These are phyloP conservation scores for Tetraodon nigroviridis DNA, from an alignment of 2,113 vertebrate species.

Conservation along the genomic window DNA sequence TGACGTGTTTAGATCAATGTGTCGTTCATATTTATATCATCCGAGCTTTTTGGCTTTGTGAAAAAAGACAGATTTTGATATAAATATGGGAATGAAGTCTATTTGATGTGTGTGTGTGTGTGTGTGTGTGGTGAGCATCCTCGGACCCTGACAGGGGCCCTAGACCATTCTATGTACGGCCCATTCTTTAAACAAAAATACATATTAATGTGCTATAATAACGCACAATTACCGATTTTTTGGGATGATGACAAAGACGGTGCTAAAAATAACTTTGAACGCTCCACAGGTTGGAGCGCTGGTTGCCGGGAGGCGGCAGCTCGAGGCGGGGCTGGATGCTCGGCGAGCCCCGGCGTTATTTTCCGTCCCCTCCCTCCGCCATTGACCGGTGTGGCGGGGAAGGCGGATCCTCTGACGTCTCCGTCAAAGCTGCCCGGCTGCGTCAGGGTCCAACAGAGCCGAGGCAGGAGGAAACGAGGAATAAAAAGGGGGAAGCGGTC, in stretches of 20 bases:
- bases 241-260: background rate
- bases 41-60: too few species aligned
- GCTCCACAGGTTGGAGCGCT: conserved; percentile 47
- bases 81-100: too few species aligned
- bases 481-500: conserved; percentile 23
- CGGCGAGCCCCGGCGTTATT: background rate
- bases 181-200: background rate
- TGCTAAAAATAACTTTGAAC: conserved; percentile 39
- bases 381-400: conserved; percentile 59
- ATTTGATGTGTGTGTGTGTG: too few species aligned
- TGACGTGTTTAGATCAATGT: too few species aligned
- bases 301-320: conserved; percentile 29
- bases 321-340: conserved; percentile 35
- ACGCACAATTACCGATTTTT: background rate
- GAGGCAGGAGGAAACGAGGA: conserved; percentile 37
- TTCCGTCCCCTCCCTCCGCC: conserved; percentile 25
- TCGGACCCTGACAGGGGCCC: too few species aligned
- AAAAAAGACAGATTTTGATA: too few species aligned
- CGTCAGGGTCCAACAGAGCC: conserved; percentile 66
- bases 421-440: conserved; percentile 53
- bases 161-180: too few species aligned
- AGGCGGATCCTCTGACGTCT: conserved; percentile 63
- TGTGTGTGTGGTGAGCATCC: too few species aligned
- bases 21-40: too few species aligned
- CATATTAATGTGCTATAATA: background rate